Conservation (phyloP, 1,140 invertebrate species). For the Holotrichia oblita region DNA sequence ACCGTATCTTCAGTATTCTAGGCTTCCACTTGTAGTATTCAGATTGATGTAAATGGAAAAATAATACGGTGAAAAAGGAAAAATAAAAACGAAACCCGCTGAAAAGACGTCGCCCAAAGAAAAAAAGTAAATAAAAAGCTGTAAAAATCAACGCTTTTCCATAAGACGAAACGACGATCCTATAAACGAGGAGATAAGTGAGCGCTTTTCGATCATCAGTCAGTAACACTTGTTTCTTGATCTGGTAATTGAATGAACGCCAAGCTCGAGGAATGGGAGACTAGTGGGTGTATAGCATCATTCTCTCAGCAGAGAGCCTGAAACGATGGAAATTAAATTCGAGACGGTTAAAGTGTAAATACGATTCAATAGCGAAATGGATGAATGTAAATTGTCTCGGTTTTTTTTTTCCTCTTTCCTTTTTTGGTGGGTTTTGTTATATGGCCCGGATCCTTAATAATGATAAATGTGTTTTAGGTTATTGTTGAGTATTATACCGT, state of each 20-base stretch:
- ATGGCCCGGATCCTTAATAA: too few relatives aligned
- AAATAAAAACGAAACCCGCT: not conserved
- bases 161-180: not conserved
- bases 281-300: not conserved
- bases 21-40: not conserved
- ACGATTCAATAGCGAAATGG: conserved; percentile 1
- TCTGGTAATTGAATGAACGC: conserved; percentile 11
- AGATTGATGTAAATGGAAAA: not conserved
- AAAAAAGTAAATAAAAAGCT: not conserved
- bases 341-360: not conserved
- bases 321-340: conserved; percentile 14
- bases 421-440: not conserved
- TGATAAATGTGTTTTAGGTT: too few relatives aligned
- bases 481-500: too few relatives aligned
- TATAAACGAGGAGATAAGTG: conserved; percentile 1
- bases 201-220: conserved; percentile 12
- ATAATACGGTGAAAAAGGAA: not conserved
- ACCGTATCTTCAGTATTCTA: not conserved
- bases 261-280: not conserved
- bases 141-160: not conserved
- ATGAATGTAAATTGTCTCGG: not conserved
- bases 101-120: not conserved
- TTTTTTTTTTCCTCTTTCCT: not conserved
- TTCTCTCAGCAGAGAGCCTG: not conserved
- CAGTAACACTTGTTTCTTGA: conserved; percentile 12